Conservation (phyloP, 2,888 invertebrate species). For the Brachyopa scutellaris region DNA sequence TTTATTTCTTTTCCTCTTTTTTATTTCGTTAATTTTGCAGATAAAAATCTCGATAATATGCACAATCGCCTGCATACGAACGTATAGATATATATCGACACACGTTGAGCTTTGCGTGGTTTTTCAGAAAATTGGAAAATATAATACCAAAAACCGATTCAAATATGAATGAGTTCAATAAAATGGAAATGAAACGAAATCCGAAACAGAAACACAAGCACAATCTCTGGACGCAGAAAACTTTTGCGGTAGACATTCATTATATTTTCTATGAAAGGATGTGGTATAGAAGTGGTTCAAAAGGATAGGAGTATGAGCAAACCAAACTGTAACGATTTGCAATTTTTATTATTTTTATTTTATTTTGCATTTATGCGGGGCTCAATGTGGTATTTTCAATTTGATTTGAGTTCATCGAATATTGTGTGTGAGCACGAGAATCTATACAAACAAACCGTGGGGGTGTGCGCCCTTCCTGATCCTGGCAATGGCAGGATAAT, state of each 20-base stretch:
- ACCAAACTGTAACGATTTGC: conserved; percentile 6
- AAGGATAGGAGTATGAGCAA: conserved; percentile 7
- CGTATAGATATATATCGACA: background rate
- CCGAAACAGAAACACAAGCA: conserved; percentile 6
- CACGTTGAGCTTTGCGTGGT: background rate
- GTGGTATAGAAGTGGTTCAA: conserved; percentile 1
- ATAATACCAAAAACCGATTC: conserved; percentile 1
- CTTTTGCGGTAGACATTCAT: conserved; percentile 48
- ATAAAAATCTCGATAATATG: conserved; percentile 36
- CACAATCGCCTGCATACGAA: background rate
- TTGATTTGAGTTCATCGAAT: conserved; percentile 17
- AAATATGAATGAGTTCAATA: conserved; percentile 21
- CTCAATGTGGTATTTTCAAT: conserved; percentile 10
- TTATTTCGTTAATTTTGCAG: conserved; percentile 37
- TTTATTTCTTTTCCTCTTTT: conserved; percentile 9
- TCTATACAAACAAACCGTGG: no score
- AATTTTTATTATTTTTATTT: no score
- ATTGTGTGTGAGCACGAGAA: no score
- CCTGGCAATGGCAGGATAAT: conserved; percentile 57
- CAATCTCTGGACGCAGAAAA: conserved; percentile 41
- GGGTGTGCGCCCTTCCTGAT: background rate
- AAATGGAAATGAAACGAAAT: conserved; percentile 12
- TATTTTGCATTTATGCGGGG: conserved; percentile 13
- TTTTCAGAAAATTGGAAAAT: background rate
- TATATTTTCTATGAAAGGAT: conserved; percentile 34